These are phyloP conservation scores for Hippolais icterina DNA, from an alignment of 2,113 vertebrate species.

Conservation along the genomic window DNA sequence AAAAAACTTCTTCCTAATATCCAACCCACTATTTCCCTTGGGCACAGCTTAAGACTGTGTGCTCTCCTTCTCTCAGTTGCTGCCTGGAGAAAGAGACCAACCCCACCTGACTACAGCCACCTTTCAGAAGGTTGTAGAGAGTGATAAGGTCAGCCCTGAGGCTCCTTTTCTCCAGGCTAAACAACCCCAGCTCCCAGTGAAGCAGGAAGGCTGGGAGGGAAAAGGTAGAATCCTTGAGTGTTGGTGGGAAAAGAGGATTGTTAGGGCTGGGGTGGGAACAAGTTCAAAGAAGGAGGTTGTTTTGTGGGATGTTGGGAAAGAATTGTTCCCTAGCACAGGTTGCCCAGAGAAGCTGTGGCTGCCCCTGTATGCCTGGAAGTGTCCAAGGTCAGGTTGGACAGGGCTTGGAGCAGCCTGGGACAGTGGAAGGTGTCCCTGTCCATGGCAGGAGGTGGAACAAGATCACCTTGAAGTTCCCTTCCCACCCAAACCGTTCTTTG, in stretches of 20 bases:
- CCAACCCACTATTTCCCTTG: no score
- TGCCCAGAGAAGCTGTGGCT: not conserved
- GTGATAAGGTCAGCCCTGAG: no score
- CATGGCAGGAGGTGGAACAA: not conserved
- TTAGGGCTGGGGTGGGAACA: rapidly evolving
- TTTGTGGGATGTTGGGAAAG: not conserved
- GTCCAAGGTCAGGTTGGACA: rapidly evolving
- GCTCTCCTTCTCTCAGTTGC: no score
- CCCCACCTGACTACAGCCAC: no score
- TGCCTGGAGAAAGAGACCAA: no score
- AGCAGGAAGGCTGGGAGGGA: not conserved
- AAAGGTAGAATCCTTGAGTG: not conserved
- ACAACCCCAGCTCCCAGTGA: no score
- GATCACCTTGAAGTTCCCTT: not conserved
- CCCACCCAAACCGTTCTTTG: not conserved
- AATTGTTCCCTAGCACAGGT: not conserved
- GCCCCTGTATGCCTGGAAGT: not conserved
- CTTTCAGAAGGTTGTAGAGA: no score
- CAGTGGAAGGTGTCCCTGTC: not conserved
- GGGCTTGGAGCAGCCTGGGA: not conserved
- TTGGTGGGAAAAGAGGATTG: not conserved
- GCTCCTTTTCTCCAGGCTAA: no score
- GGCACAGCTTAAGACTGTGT: no score
- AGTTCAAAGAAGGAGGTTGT: not conserved
- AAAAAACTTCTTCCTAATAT: no score